phyloP scores from a whole-genome alignment of 1,140 invertebrate species.

The Drosophila biarmipes region DNA sequence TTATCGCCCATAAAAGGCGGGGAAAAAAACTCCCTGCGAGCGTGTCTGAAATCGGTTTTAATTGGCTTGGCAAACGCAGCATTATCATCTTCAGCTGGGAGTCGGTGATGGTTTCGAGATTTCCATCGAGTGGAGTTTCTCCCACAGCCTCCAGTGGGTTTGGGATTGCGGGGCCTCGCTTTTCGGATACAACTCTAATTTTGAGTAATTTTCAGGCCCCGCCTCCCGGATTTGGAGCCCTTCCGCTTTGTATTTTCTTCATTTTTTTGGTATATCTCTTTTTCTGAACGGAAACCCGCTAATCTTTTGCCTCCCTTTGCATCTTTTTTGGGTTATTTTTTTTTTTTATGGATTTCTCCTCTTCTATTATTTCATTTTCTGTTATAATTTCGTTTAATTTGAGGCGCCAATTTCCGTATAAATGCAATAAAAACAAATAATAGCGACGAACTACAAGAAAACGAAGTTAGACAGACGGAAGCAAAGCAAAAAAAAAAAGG shows the following conservation, averaged over 20 bases:
- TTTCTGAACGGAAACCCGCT: conserved; percentile 66
- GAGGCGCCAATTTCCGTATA: conserved; percentile 79
- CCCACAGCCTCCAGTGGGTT: conserved; percentile 32
- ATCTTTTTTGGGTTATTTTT: conserved; percentile 39
- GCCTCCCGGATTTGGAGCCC: background rate
- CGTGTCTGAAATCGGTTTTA: conserved; percentile 79
- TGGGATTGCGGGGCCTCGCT: conserved; percentile 4
- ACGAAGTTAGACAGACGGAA: conserved; percentile 79
- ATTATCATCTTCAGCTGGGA: conserved; percentile 23
- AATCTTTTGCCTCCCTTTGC: conserved; percentile 68
- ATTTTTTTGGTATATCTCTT: background rate
- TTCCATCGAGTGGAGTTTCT: conserved; percentile 14
- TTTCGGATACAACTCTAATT: conserved; percentile 53
- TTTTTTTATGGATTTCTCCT: conserved; percentile 61
- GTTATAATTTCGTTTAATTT: conserved; percentile 73
- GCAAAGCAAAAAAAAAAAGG: conserved; percentile 44
- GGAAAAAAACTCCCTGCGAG: conserved; percentile 38
- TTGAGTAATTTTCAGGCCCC: conserved; percentile 62
- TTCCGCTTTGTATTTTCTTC: conserved; percentile 6
- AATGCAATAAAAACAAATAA: conserved; percentile 83
- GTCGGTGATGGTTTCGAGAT: conserved; percentile 4
- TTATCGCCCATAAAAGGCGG: conserved; percentile 52
- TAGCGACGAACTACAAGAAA: conserved; percentile 76
- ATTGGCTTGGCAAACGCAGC: conserved; percentile 55
- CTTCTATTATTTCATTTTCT: conserved; percentile 49